Evolutionary conservation across 2,888 invertebrate genomes (phyloP).

Genomic region (Cheilosia pagana): DNA sequence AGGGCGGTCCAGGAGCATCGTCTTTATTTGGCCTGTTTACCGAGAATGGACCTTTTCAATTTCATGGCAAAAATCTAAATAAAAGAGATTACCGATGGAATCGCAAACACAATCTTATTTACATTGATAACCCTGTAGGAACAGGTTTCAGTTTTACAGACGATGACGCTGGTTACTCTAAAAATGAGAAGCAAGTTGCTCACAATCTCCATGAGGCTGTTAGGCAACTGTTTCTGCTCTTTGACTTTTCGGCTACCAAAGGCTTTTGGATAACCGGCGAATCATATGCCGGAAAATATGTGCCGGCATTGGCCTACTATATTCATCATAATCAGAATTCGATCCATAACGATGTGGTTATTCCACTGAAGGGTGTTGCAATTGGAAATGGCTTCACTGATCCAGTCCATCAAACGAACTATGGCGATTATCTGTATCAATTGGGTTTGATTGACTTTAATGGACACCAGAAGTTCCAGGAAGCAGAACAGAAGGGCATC

Average conservation of each 20-base stretch:
- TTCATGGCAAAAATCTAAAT: slow-evolving; percentile 84
- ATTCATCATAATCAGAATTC: slow-evolving; percentile 85
- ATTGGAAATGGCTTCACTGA: slow-evolving; percentile 93
- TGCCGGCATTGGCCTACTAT: slow-evolving; percentile 88
- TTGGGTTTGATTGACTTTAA: slow-evolving; percentile 86
- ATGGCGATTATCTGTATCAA: slow-evolving; percentile 92
- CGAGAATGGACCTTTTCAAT: slow-evolving; percentile 91
- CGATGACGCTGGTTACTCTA: slow-evolving; percentile 89
- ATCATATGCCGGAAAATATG: slow-evolving; percentile 92
- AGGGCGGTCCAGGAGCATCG: slow-evolving; percentile 93
- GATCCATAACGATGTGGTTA: slow-evolving; percentile 77
- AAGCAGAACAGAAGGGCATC: slow-evolving; percentile 84
- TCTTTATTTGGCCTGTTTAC: slow-evolving; percentile 92
- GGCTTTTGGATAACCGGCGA: slow-evolving; percentile 95
- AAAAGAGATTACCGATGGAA: slow-evolving; percentile 92
- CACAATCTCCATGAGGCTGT: slow-evolving; percentile 90
- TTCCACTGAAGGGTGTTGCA: slow-evolving; percentile 83
- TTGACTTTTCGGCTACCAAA: slow-evolving; percentile 89
- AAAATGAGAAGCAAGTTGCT: slow-evolving; percentile 91
- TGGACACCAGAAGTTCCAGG: slow-evolving; percentile 86
- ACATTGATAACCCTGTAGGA: slow-evolving; percentile 96
- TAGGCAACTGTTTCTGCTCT: slow-evolving; percentile 92
- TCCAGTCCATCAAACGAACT: slow-evolving; percentile 90
- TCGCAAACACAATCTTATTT: slow-evolving; percentile 90
- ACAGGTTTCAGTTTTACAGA: slow-evolving; percentile 96